These are phyloP conservation scores for Nyctibius grandis DNA, from an alignment of 2,797 vertebrate genomes.

Conservation along the genomic window DNA sequence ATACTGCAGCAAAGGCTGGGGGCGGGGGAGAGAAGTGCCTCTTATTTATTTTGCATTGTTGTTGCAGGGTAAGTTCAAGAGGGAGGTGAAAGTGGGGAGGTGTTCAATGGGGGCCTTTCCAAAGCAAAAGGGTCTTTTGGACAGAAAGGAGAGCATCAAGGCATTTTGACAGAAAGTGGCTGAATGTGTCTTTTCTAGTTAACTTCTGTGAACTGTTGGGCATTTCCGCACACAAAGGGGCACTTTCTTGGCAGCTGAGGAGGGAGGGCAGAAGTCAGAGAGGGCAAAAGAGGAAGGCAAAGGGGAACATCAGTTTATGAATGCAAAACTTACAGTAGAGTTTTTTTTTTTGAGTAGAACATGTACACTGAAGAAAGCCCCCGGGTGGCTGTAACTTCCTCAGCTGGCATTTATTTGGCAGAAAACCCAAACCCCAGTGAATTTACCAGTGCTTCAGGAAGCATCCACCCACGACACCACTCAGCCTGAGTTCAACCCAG, in stretches of 20 bases:
- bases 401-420: slow-evolving; percentile 67
- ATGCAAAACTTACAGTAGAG: slow-evolving; percentile 72
- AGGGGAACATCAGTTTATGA: slow-evolving; percentile 67
- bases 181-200: slow-evolving; percentile 69
- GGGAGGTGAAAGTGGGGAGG: slow-evolving; percentile 9
- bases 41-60: slow-evolving; percentile 49
- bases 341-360: slow-evolving; percentile 43
- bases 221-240: slow-evolving; percentile 63
- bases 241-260: slow-evolving; percentile 64
- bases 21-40: neutral
- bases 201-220: slow-evolving; percentile 57
- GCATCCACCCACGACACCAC: neutral
- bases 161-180: slow-evolving; percentile 54
- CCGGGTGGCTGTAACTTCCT: slow-evolving; percentile 52
- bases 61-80: slow-evolving; percentile 36
- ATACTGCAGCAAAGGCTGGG: neutral
- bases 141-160: slow-evolving; percentile 42
- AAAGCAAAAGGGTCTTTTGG: slow-evolving; percentile 32
- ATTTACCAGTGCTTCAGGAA: slow-evolving; percentile 49
- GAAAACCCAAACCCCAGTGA: slow-evolving; percentile 48
- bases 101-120: slow-evolving; percentile 14
- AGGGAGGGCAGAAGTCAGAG: slow-evolving; percentile 66
- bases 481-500: neutral
- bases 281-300: slow-evolving; percentile 64
- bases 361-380: slow-evolving; percentile 59